Conservation (phyloP, 1,140 invertebrate species). For the Ruditapes philippinarum region DNA sequence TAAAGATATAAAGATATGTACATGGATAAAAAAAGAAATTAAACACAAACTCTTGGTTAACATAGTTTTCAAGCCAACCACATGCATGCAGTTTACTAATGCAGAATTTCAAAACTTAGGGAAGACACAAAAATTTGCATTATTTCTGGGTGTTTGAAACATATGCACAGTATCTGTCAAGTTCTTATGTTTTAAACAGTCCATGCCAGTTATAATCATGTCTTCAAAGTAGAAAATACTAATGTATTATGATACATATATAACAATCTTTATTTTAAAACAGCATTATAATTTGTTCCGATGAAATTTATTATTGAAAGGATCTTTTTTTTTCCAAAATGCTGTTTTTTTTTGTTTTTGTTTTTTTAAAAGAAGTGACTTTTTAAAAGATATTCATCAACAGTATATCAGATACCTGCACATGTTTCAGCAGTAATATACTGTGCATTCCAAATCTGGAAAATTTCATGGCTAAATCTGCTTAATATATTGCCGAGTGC, state of each 20-base stretch:
- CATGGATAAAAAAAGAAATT: no score
- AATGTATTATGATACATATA: no score
- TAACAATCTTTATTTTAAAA: no score
- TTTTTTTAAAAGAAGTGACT: no score
- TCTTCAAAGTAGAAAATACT: no score
- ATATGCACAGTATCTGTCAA: slow-evolving; percentile 23
- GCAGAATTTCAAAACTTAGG: slow-evolving; percentile 14
- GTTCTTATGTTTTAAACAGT: no score
- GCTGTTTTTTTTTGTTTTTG: no score
- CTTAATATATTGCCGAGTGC: slow-evolving; percentile 4
- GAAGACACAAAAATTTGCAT: slow-evolving; percentile 7
- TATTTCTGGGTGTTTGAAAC: slow-evolving; percentile 7
- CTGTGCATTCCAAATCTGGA: neutral
- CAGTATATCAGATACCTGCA: neutral
- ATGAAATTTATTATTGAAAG: no score
- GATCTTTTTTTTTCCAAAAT: no score
- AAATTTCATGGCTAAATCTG: neutral
- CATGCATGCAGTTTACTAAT: slow-evolving; percentile 65
- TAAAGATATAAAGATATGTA: no score
- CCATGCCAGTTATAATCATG: no score
- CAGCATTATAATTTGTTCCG: no score
- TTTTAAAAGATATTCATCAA: neutral
- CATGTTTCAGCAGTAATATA: neutral
- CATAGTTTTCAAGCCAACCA: slow-evolving; percentile 35
- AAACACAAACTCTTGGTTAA: neutral